phyloP scores from a whole-genome alignment of 1,140 invertebrate species.

The Rhizoglyphus robini region DNA sequence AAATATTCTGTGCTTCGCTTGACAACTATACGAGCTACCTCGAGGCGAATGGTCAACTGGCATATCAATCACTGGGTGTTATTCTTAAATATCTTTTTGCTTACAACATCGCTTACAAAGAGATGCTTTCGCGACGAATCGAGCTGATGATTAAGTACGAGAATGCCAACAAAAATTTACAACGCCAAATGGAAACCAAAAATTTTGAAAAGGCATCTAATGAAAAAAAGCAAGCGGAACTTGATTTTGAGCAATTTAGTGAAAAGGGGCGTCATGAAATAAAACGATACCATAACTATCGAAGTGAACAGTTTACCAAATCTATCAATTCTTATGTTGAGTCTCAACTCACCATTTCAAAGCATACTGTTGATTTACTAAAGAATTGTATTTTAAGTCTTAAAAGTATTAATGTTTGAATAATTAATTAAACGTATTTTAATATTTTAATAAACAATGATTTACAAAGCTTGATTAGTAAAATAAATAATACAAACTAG shows the following conservation, averaged over 20 bases:
- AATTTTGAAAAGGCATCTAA: not conserved
- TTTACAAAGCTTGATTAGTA: conserved; percentile 6
- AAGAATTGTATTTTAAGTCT: not conserved
- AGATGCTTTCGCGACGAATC: not conserved
- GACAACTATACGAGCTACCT: not conserved
- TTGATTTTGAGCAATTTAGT: not conserved
- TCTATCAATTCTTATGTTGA: not conserved
- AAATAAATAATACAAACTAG: not conserved
- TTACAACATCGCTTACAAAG: not conserved
- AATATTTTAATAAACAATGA: too few species aligned
- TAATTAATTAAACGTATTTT: too few species aligned
- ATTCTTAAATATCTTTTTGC: not conserved
- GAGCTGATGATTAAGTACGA: not conserved
- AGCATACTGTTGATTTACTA: not conserved
- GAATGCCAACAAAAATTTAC: not conserved
- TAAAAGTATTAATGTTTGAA: not conserved
- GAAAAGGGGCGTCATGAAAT: not conserved
- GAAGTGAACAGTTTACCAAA: not conserved
- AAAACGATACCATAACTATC: not conserved
- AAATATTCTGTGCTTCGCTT: not conserved
- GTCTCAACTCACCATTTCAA: not conserved
- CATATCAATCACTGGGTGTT: not conserved
- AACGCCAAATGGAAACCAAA: not conserved
- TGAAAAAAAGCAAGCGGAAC: not conserved
- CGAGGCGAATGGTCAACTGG: not conserved